A percentile compares a stretch with the other conserved stretches of the same genome.
These are phyloP conservation scores for Probaryconus sp. DNA, from an alignment of 1,140 invertebrate genomes.

Conservation along the genomic window DNA sequence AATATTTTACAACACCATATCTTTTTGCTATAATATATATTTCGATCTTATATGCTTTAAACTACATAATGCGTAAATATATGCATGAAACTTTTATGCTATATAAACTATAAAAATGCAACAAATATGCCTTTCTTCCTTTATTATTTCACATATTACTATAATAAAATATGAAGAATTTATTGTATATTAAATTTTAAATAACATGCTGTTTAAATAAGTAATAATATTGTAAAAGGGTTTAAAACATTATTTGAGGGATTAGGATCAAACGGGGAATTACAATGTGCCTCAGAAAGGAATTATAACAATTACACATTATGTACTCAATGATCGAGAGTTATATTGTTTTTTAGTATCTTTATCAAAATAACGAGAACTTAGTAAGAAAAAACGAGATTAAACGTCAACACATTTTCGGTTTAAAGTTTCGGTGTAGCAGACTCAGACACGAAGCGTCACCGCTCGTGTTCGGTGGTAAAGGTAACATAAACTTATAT, in stretches of 20 bases:
- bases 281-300: too few relatives aligned
- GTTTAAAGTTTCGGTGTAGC: conserved; percentile 37
- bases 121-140: conserved; percentile 2
- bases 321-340: too few relatives aligned
- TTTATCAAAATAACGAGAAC: conserved; percentile 20
- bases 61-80: not conserved
- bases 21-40: too few relatives aligned
- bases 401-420: conserved; percentile 50
- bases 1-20: too few relatives aligned
- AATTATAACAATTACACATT: too few relatives aligned
- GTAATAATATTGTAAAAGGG: not conserved
- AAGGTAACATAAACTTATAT: conserved; percentile 71
- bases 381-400: conserved; percentile 38
- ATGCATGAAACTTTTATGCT: conserved; percentile 4
- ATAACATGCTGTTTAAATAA: too few relatives aligned
- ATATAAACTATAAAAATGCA: conserved; percentile 10
- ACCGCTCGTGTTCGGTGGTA: conserved; percentile 27
- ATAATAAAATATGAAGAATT: conserved; percentile 12
- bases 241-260: too few relatives aligned
- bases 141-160: conserved; percentile 11
- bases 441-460: conserved; percentile 37
- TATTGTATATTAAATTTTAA: not conserved
- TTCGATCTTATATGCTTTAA: too few relatives aligned
- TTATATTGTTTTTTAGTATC: conserved; percentile 25
- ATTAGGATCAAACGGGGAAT: too few relatives aligned